These are phyloP conservation scores for Lepidothrix coronata DNA, from an alignment of 2,113 vertebrate genomes.

Conservation along the genomic window DNA sequence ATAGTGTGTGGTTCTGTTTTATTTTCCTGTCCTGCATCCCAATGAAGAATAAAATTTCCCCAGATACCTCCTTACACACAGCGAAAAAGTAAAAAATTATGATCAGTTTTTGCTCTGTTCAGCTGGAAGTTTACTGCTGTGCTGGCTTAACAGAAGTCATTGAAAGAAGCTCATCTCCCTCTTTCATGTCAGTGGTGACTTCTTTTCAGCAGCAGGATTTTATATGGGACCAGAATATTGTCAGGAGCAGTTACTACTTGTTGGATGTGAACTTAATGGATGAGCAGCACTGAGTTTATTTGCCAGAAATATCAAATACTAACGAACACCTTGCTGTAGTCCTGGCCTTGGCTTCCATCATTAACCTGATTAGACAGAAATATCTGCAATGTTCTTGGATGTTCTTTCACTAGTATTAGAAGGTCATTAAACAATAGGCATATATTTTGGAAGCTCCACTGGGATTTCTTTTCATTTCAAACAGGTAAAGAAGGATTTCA, in stretches of 20 bases:
- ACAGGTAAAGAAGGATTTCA: slow-evolving; percentile 39
- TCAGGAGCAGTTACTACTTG: slow-evolving; percentile 16
- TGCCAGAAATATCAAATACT: slow-evolving; percentile 64
- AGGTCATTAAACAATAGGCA: slow-evolving; percentile 46
- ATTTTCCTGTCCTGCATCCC: background rate
- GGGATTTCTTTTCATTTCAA: slow-evolving; percentile 28
- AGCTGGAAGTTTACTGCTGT: background rate
- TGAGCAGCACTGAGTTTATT: slow-evolving; percentile 49
- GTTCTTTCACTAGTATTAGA: slow-evolving; percentile 39
- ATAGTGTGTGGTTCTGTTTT: background rate
- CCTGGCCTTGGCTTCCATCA: slow-evolving; percentile 19
- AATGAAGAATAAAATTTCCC: background rate
- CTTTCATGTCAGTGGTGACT: background rate
- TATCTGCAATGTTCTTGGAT: slow-evolving; percentile 41
- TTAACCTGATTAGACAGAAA: slow-evolving; percentile 59
- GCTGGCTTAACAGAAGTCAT: background rate
- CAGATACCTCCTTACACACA: background rate
- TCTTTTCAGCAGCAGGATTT: background rate
- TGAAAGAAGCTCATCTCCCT: background rate
- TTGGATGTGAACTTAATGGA: slow-evolving; percentile 30
- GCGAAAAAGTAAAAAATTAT: background rate
- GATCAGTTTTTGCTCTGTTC: background rate
- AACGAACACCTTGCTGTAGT: slow-evolving; percentile 53
- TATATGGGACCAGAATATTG: background rate
- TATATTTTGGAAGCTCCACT: background rate